Evolutionary conservation across 2,797 vertebrate species (phyloP).

Genomic region (Pterois miles): DNA sequence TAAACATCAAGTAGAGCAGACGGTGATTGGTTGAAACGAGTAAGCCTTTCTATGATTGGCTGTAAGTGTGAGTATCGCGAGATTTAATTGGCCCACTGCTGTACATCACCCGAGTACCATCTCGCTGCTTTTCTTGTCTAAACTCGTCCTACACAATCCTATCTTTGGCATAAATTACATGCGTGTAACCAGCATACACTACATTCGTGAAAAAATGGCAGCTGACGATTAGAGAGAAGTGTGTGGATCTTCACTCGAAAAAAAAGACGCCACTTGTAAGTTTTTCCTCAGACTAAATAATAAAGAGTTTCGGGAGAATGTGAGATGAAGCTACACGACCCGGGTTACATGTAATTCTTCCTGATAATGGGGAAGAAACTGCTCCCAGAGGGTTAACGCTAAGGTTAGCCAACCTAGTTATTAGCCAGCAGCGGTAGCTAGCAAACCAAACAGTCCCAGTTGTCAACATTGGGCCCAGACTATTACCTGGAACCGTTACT

Average conservation of each 20-base stretch:
- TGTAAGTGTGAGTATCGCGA: background rate
- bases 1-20: accelerated
- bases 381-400: constrained; percentile 62
- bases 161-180: constrained; percentile 75
- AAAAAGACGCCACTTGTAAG: constrained; percentile 71
- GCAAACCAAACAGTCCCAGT: constrained; percentile 55
- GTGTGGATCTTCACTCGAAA: constrained; percentile 65
- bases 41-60: constrained; percentile 42
- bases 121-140: background rate
- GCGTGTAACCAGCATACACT: constrained; percentile 74
- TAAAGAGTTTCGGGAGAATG: constrained; percentile 5
- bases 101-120: background rate
- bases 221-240: constrained; percentile 79
- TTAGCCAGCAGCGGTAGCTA: constrained; percentile 69
- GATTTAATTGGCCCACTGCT: constrained; percentile 35
- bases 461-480: constrained; percentile 76
- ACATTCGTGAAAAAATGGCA: constrained; percentile 81
- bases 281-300: constrained; percentile 30
- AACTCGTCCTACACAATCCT: background rate
- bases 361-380: constrained; percentile 32
- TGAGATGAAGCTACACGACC: background rate
- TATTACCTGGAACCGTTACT: constrained; percentile 31
- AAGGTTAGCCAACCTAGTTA: constrained; percentile 72
- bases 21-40: constrained; percentile 52
- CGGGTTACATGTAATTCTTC: constrained; percentile 5